These are phyloP conservation scores for Pangasius mekongensis DNA, from an alignment of 2,797 vertebrate species.

Conservation along the genomic window DNA sequence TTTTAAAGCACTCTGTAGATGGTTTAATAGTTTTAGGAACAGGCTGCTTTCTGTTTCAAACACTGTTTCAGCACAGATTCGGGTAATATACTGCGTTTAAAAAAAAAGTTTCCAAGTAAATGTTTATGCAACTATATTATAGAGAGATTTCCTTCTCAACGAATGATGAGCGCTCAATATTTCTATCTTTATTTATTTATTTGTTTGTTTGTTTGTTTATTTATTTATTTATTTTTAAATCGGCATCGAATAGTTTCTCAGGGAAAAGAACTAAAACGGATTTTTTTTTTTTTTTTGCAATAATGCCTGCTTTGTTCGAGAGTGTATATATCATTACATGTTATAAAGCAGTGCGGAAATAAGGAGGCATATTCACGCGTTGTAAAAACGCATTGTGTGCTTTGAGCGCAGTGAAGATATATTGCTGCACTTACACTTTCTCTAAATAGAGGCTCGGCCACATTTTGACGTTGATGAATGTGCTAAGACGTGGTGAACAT, in stretches of 20 bases:
- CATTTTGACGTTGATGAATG: conserved; percentile 82
- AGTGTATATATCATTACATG: conserved; percentile 50
- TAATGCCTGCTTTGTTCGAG: conserved; percentile 12
- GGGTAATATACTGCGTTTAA: too few relatives aligned
- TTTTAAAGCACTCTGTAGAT: background rate
- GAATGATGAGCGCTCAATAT: background rate
- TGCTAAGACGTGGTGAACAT: conserved; percentile 75
- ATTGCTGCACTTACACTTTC: conserved; percentile 73
- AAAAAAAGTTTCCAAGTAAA: background rate
- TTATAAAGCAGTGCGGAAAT: conserved; percentile 52
- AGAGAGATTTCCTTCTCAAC: background rate
- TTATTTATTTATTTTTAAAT: background rate
- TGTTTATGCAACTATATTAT: background rate
- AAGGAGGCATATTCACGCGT: conserved; percentile 51
- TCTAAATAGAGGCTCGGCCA: conserved; percentile 73
- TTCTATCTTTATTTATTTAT: background rate
- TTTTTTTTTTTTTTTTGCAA: background rate
- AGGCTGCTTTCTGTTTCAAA: background rate
- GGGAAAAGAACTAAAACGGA: background rate
- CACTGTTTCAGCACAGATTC: background rate
- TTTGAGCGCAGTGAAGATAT: conserved; percentile 70
- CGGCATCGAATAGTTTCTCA: background rate
- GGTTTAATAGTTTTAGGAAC: too few relatives aligned
- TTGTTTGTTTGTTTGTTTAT: background rate
- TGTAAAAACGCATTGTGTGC: conserved; percentile 64